phyloP scores from a whole-genome alignment of 2,888 invertebrate genomes.

The Catonia carolina region DNA sequence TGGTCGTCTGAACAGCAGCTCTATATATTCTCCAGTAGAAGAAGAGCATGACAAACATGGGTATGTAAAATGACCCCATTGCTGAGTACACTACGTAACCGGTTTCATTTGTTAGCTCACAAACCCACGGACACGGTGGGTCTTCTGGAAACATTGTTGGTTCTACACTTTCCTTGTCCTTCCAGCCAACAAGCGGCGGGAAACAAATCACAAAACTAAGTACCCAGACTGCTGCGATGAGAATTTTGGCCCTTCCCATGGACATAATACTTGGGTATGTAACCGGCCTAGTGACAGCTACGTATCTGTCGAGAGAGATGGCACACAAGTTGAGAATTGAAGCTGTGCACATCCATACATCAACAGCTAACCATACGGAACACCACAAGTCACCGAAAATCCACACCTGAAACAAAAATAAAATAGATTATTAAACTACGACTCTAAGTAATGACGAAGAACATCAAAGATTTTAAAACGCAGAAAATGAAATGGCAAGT shows the following conservation, averaged over 20 bases:
- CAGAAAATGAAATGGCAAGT: too few relatives aligned
- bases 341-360: slow-evolving; percentile 98
- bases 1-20: slow-evolving; percentile 87
- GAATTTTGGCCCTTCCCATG: slow-evolving; percentile 70
- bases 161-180: slow-evolving; percentile 46
- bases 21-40: slow-evolving; percentile 96
- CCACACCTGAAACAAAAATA: slow-evolving; percentile 66
- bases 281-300: slow-evolving; percentile 94
- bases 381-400: slow-evolving; percentile 96
- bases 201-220: slow-evolving; percentile 94
- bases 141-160: slow-evolving; percentile 19
- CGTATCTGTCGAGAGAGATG: slow-evolving; percentile 90
- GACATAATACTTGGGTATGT: slow-evolving; percentile 90
- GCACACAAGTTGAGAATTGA: slow-evolving; percentile 94
- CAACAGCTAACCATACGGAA: slow-evolving; percentile 92
- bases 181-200: slow-evolving; percentile 93
- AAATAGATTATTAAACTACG: not conserved
- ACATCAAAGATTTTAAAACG: too few relatives aligned
- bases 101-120: slow-evolving; percentile 73
- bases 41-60: slow-evolving; percentile 96
- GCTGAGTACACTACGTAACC: slow-evolving; percentile 97
- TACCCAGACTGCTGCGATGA: slow-evolving; percentile 91
- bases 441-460: too few relatives aligned
- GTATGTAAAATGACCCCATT: slow-evolving; percentile 95
- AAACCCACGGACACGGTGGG: slow-evolving; percentile 35